These are phyloP conservation scores for Caenorhabditis auriculariae DNA, from an alignment of 2,888 invertebrate species.

Conservation along the genomic window DNA sequence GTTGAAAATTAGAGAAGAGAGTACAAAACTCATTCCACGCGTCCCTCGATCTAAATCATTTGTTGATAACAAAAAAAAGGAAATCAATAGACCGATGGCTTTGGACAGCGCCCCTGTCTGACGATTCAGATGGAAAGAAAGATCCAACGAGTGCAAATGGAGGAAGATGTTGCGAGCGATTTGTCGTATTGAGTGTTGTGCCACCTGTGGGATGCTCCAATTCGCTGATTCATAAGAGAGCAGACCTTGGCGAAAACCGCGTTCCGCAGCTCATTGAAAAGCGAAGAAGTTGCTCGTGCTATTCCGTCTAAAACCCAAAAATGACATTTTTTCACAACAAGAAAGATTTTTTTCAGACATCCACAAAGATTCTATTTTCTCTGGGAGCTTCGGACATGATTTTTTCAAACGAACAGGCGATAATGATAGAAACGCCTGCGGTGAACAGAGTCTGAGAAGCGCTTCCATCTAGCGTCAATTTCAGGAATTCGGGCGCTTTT, in stretches of 20 bases:
- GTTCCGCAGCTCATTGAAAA: slow-evolving; percentile 92
- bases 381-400: no score
- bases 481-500: slow-evolving; percentile 50
- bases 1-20: slow-evolving; percentile 95
- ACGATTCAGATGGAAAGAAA: slow-evolving; percentile 86
- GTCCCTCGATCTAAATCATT: slow-evolving; percentile 54
- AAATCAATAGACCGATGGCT: slow-evolving; percentile 69
- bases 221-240: slow-evolving; percentile 94
- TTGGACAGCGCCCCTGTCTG: slow-evolving; percentile 94
- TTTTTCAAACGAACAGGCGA: slow-evolving; percentile 54
- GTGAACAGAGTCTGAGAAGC: slow-evolving; percentile 49
- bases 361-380: no score
- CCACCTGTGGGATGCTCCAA: slow-evolving; percentile 79
- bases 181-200: slow-evolving; percentile 90
- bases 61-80: slow-evolving; percentile 10
- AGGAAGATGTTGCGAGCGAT: slow-evolving; percentile 92
- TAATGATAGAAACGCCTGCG: slow-evolving; percentile 54
- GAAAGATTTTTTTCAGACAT: slow-evolving; percentile 1
- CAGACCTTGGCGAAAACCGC: slow-evolving; percentile 76
- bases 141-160: slow-evolving; percentile 83
- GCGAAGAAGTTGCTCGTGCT: slow-evolving; percentile 84
- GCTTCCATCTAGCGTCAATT: slow-evolving; percentile 40
- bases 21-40: slow-evolving; percentile 92
- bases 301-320: slow-evolving; percentile 78
- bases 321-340: background rate